Conservation (phyloP, 2,797 vertebrate species). For the Aldrovandia affinis region DNA sequence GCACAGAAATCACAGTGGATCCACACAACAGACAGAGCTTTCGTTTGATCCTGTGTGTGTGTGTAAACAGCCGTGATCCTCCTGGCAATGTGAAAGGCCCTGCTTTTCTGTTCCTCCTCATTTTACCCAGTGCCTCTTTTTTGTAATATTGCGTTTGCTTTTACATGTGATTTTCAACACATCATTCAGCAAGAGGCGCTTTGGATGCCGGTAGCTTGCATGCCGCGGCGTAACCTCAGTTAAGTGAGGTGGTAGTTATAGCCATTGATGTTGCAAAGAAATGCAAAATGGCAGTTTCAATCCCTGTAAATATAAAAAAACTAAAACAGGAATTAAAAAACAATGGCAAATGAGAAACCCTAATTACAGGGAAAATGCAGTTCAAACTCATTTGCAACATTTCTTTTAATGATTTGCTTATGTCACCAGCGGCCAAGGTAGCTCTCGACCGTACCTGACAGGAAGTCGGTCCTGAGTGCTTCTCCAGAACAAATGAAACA, state of each 20-base stretch:
- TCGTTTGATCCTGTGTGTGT: constrained; percentile 14
- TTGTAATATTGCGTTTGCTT: constrained; percentile 4
- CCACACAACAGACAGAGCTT: neutral
- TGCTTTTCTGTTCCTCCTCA: neutral
- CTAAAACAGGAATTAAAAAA: neutral
- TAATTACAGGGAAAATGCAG: neutral
- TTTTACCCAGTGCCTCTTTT: neutral
- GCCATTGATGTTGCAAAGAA: neutral
- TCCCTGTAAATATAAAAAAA: neutral
- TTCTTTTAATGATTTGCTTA: constrained; percentile 11
- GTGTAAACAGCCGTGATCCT: constrained; percentile 25
- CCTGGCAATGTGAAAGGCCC: constrained; percentile 5
- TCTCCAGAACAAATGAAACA: constrained; percentile 11
- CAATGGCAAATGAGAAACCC: neutral
- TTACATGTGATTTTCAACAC: neutral
- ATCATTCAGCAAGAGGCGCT: neutral
- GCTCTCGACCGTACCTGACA: neutral
- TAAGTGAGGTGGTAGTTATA: neutral
- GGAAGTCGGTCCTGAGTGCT: constrained; percentile 50
- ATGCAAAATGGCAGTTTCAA: neutral
- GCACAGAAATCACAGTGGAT: neutral
- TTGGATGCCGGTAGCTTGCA: neutral
- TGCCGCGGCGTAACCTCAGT: neutral
- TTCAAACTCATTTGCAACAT: constrained; percentile 12
- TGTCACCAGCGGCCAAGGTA: neutral